Conservation (phyloP, 2,888 invertebrate genomes). For the Platypus cylindrus region DNA sequence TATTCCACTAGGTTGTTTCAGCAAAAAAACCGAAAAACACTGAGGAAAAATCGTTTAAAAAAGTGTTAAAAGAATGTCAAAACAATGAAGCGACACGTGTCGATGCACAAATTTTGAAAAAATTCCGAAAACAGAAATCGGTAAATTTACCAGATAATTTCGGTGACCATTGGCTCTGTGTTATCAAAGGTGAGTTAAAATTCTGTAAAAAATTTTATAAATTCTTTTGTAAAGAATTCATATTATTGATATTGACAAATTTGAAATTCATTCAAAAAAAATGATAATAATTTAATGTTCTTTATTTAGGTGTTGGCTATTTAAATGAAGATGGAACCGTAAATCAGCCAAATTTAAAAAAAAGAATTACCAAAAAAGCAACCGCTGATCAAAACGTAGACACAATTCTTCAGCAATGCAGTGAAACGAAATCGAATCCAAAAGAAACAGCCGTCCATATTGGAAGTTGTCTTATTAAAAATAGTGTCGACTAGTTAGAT, state of each 20-base stretch:
- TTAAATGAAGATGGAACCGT: slow-evolving; percentile 6
- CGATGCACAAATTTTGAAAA: slow-evolving; percentile 8
- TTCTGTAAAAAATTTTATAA: no score
- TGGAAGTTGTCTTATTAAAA: slow-evolving; percentile 5
- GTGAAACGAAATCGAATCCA: slow-evolving; percentile 6
- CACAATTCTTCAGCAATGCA: slow-evolving; percentile 11
- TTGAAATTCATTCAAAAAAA: neutral
- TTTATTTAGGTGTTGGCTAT: slow-evolving; percentile 4
- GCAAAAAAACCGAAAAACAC: slow-evolving; percentile 4
- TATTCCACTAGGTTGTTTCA: slow-evolving; percentile 4
- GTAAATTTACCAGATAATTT: slow-evolving; percentile 8
- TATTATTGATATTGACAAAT: neutral
- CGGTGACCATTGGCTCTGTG: slow-evolving; percentile 11
- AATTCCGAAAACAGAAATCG: slow-evolving; percentile 9
- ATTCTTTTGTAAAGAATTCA: no score
- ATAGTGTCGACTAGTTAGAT: slow-evolving; percentile 1
- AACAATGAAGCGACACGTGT: slow-evolving; percentile 10
- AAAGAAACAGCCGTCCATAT: slow-evolving; percentile 14
- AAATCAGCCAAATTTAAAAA: slow-evolving; percentile 5
- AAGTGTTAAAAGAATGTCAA: slow-evolving; percentile 13
- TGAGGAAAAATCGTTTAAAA: slow-evolving; percentile 8
- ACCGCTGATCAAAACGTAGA: slow-evolving; percentile 2
- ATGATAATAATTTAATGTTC: neutral
- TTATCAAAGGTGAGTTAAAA: slow-evolving; percentile 7
- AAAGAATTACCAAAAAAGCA: slow-evolving; percentile 3